Evolutionary conservation across 2,797 vertebrate genomes (phyloP), one percentile per base, ranked within the genome.

Genomic region (Sebastes matsubarae): DNA sequence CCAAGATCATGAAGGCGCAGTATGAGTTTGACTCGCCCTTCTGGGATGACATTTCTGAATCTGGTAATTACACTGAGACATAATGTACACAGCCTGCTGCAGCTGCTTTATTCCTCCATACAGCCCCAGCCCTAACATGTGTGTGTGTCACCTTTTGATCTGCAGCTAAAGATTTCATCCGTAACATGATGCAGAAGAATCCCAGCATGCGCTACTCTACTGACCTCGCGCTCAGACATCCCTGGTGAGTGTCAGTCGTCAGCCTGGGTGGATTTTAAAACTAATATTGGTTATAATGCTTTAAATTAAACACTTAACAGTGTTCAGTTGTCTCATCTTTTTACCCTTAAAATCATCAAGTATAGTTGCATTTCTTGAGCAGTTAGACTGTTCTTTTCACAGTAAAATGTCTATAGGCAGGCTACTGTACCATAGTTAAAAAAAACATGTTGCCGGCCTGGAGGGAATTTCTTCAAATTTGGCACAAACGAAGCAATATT

Each of bases 21-120:
- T 99, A 97, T 0, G 99, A 99, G 95, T 99, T 99, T 12, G 98
- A 99, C 87, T 97, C 98, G 18, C 99, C 98, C 0, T 99, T 99
- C 93, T 99, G 99, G 99, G 99, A 99, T 0, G 96, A 99, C 70
- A 99, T 99, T 82, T 99, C 99, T 0, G 98, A 97, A 63, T 99
- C 98, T 81, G 98, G 98, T 99, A 90, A 88, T 85, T 64, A 59
- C 52, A 14, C n/a, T 0, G 42, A 69, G 6, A n/a, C 16, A 4
- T 38, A 14, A 2, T 0, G 3, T 29, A 2, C 2, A 2, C 5
- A 4, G 0, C 22, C 7, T 30, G 6, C 24, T 12, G 27, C 30
- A 34, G 42, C 50, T 29, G 20, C 24, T 72, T 64, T 42, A 3
- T 55, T 38, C 24, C 13, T 13, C 7, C 5, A 3, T 8, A 12